phyloP scores from a whole-genome alignment of 2,888 invertebrate genomes.

The Panopea generosa region DNA sequence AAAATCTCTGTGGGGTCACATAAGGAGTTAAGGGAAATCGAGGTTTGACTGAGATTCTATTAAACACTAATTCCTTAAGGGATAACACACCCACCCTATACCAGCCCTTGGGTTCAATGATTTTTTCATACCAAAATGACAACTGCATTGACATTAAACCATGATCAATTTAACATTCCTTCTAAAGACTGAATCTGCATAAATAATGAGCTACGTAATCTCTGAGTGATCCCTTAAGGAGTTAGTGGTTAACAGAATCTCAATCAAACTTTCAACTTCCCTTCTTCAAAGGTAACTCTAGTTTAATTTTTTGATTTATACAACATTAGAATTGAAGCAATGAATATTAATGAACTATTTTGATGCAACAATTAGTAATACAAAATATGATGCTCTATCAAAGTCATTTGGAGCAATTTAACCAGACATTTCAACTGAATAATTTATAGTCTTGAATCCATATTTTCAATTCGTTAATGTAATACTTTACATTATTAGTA shows the following conservation, averaged over 20 bases:
- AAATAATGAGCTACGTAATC: conserved; percentile 10
- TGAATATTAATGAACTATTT: too few species aligned
- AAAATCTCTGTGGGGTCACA: conserved; percentile 50
- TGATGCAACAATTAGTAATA: too few species aligned
- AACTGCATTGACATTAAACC: background rate
- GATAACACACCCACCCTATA: conserved; percentile 46
- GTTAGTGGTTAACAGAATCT: conserved; percentile 8
- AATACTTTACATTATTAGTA: too few species aligned
- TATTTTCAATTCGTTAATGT: too few species aligned
- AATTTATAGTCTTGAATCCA: too few species aligned
- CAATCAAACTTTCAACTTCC: conserved; percentile 6
- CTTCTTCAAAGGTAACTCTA: conserved; percentile 6
- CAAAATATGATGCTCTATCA: too few species aligned
- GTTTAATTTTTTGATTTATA: conserved; percentile 15
- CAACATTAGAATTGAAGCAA: too few species aligned
- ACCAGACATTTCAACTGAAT: too few species aligned
- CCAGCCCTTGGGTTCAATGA: background rate
- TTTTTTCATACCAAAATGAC: background rate
- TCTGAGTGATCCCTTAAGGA: conserved; percentile 13
- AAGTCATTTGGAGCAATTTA: too few species aligned
- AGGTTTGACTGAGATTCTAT: conserved; percentile 46
- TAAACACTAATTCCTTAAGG: conserved; percentile 34
- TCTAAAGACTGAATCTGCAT: conserved; percentile 10
- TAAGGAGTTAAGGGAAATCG: conserved; percentile 42
- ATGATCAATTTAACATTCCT: too few species aligned